Percentiles rank a stretch among this genome's conserved stretches.
Evolutionary conservation across 2,113 vertebrate species (phyloP).

Genomic region (Barnardius zonarius): DNA sequence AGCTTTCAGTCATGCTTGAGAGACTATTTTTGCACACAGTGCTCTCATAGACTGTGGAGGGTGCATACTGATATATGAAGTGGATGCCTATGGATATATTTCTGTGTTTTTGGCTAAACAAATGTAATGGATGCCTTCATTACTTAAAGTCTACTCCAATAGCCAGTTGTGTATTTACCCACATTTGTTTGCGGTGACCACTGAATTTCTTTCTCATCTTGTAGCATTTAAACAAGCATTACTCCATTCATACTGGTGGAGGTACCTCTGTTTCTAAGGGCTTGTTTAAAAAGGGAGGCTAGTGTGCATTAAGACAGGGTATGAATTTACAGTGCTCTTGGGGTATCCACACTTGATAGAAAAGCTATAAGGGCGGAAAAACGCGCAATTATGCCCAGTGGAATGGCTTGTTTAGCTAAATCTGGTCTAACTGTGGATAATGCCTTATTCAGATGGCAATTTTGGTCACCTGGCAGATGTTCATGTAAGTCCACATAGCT

Average conservation of each 20-base stretch:
- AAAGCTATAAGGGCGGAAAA: slow-evolving; percentile 33
- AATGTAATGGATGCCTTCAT: not conserved
- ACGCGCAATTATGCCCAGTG: slow-evolving; percentile 24
- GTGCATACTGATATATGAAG: not conserved
- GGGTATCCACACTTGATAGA: not conserved
- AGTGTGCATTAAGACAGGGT: not conserved
- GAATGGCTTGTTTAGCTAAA: slow-evolving; percentile 29
- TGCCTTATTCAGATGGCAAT: slow-evolving; percentile 49
- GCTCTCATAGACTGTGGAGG: not conserved
- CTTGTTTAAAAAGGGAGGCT: not conserved
- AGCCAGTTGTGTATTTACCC: not conserved
- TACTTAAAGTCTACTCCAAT: not conserved
- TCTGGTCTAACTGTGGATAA: slow-evolving; percentile 17
- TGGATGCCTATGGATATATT: not conserved
- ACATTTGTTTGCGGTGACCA: not conserved
- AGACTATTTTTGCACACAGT: not conserved
- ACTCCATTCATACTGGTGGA: not conserved
- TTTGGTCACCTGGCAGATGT: slow-evolving; percentile 32
- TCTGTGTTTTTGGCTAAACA: not conserved
- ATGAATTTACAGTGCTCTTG: slow-evolving; percentile 8
- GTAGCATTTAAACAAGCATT: not conserved
- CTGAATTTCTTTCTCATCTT: not conserved
- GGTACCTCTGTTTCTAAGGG: not conserved
- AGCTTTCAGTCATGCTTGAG: not conserved
- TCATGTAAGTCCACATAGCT: not conserved